Conservation (phyloP, 35 echinoderm and acorn worm species). For the Strongylocentrotus purpuratus region DNA sequence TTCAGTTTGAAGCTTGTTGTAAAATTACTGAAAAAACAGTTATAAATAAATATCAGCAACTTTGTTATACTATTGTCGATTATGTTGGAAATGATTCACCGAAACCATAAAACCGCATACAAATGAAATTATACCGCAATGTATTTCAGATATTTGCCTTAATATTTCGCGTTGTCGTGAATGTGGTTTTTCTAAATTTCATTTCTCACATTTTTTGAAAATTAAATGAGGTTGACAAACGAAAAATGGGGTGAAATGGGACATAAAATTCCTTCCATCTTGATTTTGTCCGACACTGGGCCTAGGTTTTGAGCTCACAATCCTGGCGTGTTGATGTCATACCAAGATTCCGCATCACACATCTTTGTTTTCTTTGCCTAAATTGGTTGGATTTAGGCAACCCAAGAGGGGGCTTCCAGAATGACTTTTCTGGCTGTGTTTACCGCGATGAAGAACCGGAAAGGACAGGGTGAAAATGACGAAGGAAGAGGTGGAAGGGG, state of each 20-base stretch:
- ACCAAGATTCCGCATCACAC: not conserved
- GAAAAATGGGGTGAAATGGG: not conserved
- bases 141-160: too few relatives aligned
- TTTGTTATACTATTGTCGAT: too few relatives aligned
- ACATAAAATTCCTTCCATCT: not conserved
- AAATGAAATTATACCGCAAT: too few relatives aligned
- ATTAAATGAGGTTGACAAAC: too few relatives aligned
- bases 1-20: too few relatives aligned
- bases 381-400: constrained; percentile 34
- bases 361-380: constrained; percentile 46
- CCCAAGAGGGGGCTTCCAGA: not conserved
- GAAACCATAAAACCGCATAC: too few relatives aligned
- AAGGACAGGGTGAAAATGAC: not conserved
- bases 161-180: too few relatives aligned
- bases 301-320: not conserved
- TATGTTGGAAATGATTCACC: too few relatives aligned
- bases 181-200: too few relatives aligned
- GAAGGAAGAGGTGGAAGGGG: not conserved
- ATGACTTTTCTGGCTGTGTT: constrained; percentile 8
- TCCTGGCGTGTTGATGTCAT: not conserved
- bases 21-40: too few relatives aligned
- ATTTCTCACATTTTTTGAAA: too few relatives aligned
- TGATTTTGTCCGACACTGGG: not conserved
- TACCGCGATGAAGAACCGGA: constrained; percentile 7
- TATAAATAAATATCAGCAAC: too few relatives aligned